Evolutionary conservation across 2,113 vertebrate genomes (phyloP).

Genomic region (Tachycineta bicolor): DNA sequence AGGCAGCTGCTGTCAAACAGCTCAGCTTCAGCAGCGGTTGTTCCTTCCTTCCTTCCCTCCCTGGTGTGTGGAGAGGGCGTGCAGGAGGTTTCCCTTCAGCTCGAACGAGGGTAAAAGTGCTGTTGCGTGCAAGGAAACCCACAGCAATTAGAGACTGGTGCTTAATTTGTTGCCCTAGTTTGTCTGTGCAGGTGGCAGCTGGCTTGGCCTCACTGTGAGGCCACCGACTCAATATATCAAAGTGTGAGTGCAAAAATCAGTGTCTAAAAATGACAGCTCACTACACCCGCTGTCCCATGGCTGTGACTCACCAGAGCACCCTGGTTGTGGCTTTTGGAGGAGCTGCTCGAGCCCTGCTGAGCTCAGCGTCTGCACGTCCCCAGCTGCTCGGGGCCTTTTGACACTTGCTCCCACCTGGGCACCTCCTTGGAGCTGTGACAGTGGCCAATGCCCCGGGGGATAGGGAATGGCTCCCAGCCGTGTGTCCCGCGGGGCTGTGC

Average conservation of each 20-base stretch:
- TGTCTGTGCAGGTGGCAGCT: background rate
- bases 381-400: accelerated
- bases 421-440: background rate
- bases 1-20: background rate
- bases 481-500: background rate
- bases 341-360: background rate
- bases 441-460: accelerated
- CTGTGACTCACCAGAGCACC: background rate
- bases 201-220: background rate
- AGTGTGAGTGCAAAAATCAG: background rate
- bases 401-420: background rate
- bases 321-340: accelerated
- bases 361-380: background rate
- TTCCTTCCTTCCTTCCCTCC: background rate
- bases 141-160: accelerated
- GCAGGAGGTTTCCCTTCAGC: background rate
- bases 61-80: background rate
- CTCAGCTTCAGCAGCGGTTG: background rate
- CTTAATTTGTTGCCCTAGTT: background rate
- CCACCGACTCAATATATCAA: accelerated
- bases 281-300: accelerated
- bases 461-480: accelerated
- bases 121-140: background rate
- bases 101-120: accelerated
- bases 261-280: background rate